Base-by-base conservation (phyloP, 1,140 invertebrate species). In the Geopemphigus sp. region DNA sequence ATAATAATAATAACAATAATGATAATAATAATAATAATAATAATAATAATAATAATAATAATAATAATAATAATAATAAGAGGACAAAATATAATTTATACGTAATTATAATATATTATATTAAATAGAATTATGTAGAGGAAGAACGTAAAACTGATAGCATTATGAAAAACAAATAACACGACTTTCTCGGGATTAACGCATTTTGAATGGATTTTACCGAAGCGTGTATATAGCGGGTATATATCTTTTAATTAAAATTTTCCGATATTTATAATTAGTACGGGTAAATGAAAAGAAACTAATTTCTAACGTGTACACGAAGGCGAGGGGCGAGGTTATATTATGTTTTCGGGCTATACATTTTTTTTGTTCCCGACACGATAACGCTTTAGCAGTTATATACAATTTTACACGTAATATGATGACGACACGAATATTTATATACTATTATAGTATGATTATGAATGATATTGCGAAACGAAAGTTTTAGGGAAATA, bases 81-180 rank as follows among this genome's bases (percentile, higher is more conserved):
- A 61, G 10, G 29, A 64, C 17, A 64, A 64, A 29, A 64, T 15
- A 64, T 19, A 29, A 39, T 39, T 39, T 39, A 39, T 39, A 4
- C 8, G 32, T 39, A 39, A 39, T 39, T 39, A 39, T 26, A 19
- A 26, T 53, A 54, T 56, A 73, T 54, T 50, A 50, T 70, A 70
- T 50, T 15, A 8, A 22, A 17, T 39, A 74, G 19, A 74, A 56
- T 56, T 29, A 70, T 29, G 53, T 57, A 76, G 73, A 76, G 73
- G 73, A 61, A 76, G 73, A 76, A 76, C 73, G 3, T 14, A 61
- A 76, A 50, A 72, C n/a, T n/a, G n/a, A n/a, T n/a, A n/a, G n/a
- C n/a, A 54, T 12, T 17, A 72, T 39, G 19, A 72, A 6, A 24
- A 50, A 14, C 29, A 54, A 26, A 70, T 53, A 39, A 72, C 68